Conservation (phyloP, 2,797 vertebrate genomes). For the Catharus ustulatus region DNA sequence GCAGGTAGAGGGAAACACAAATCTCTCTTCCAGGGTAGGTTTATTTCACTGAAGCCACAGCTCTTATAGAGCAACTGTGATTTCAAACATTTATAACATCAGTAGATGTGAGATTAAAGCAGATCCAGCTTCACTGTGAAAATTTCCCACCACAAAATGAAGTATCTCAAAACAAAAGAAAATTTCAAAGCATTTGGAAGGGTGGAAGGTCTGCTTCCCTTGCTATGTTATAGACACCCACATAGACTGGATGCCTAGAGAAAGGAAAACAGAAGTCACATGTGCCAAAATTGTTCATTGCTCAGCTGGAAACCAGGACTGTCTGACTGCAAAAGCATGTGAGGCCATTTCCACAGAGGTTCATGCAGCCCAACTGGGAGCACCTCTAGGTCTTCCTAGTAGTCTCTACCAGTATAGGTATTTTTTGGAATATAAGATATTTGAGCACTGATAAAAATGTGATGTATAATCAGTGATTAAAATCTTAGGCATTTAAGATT, state of each 20-base stretch:
- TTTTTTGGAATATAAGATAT: not conserved
- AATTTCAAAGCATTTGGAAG: conserved; percentile 21
- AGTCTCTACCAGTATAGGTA: not conserved
- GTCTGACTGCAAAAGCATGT: not conserved
- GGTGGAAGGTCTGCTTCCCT: not conserved
- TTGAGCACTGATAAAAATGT: not conserved
- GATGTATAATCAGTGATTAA: not conserved
- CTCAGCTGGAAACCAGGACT: not conserved
- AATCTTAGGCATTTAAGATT: not conserved
- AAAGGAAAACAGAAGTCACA: not conserved
- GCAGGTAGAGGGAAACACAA: not conserved
- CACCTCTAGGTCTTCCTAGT: not conserved
- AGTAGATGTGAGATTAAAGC: not conserved
- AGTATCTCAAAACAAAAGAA: not conserved
- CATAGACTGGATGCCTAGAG: not conserved
- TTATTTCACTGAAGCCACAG: not conserved
- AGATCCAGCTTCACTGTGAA: conserved; percentile 3
- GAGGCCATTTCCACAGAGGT: not conserved
- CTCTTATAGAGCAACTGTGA: not conserved
- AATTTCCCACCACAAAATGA: not conserved
- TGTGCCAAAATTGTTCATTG: not conserved
- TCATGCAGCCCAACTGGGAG: not conserved
- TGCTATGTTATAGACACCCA: not conserved
- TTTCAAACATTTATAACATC: not conserved
- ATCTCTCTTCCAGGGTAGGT: not conserved